Percentiles rank a stretch among this genome's conserved stretches.
Conservation (phyloP, 2,888 invertebrate species). For the Autographa pulchrina region DNA sequence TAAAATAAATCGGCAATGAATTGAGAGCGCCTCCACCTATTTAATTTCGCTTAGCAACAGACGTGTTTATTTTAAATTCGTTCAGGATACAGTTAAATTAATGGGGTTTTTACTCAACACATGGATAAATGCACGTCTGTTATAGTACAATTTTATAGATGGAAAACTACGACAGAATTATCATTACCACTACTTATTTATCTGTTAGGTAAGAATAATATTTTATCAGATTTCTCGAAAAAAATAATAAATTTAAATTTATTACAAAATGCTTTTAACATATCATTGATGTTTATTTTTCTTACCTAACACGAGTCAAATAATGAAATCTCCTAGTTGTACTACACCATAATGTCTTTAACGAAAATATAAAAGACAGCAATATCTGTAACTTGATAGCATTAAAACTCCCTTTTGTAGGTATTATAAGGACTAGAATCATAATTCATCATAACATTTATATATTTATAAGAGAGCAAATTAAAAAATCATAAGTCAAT, state of each 20-base stretch:
- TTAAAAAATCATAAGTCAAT: neutral
- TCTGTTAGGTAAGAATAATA: neutral
- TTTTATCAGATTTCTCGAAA: neutral
- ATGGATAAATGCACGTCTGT: conserved; percentile 8
- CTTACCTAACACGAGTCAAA: neutral
- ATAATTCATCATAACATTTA: conserved; percentile 23
- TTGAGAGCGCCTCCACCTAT: conserved; percentile 15
- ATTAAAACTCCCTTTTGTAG: neutral
- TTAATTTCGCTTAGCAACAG: conserved; percentile 40
- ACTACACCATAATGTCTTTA: neutral
- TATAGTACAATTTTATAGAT: conserved; percentile 11
- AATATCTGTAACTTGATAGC: conserved; percentile 15
- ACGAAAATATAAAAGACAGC: conserved; percentile 18
- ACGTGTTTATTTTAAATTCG: conserved; percentile 34
- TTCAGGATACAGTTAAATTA: conserved; percentile 22
- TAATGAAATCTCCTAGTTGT: conserved; percentile 8
- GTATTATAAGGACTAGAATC: neutral
- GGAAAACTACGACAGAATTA: neutral
- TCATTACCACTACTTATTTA: neutral
- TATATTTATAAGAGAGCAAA: conserved; percentile 3
- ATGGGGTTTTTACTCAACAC: conserved; percentile 35
- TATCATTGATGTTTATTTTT: conserved; percentile 31
- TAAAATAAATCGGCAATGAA: conserved; percentile 25
- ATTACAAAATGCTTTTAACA: conserved; percentile 35
- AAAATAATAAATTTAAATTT: neutral